These are phyloP conservation scores for Synanthedon tipuliformis DNA, from an alignment of 2,888 invertebrate species.

Conservation along the genomic window DNA sequence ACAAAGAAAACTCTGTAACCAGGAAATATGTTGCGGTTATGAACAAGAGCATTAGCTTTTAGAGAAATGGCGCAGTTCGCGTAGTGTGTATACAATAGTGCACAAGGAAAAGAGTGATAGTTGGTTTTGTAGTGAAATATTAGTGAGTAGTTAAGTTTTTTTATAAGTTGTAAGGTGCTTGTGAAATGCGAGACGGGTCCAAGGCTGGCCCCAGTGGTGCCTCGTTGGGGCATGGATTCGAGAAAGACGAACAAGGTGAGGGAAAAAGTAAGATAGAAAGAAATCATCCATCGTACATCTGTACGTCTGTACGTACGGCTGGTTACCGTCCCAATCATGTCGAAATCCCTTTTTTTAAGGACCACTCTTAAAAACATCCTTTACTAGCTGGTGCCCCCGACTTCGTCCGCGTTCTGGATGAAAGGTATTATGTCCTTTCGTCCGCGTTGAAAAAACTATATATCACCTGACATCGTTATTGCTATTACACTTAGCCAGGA, in stretches of 20 bases:
- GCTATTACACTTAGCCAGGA: too few relatives aligned
- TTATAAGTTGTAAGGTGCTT: conserved; percentile 26
- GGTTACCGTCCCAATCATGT: too few relatives aligned
- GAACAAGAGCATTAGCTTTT: background rate
- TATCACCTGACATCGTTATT: too few relatives aligned
- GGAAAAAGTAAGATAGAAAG: background rate
- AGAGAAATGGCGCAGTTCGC: conserved; percentile 17
- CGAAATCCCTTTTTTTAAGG: too few relatives aligned
- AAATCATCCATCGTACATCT: too few relatives aligned
- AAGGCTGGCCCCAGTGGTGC: conserved; percentile 52
- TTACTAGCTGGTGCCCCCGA: too few relatives aligned
- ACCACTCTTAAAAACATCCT: too few relatives aligned
- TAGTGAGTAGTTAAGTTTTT: conserved; percentile 16
- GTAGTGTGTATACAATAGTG: conserved; percentile 8
- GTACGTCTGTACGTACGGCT: too few relatives aligned
- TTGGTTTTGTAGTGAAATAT: conserved; percentile 11
- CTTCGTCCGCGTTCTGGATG: too few relatives aligned
- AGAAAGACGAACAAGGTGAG: conserved; percentile 43
- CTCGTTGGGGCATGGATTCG: conserved; percentile 40
- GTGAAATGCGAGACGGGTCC: conserved; percentile 62
- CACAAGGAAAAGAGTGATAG: background rate
- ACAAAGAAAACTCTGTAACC: background rate
- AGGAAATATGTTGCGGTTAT: background rate
- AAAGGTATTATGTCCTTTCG: too few relatives aligned
- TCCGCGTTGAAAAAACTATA: too few relatives aligned